Base-by-base conservation (phyloP, 2,888 invertebrate species). In the Dryocosmus kuriphilus region DNA sequence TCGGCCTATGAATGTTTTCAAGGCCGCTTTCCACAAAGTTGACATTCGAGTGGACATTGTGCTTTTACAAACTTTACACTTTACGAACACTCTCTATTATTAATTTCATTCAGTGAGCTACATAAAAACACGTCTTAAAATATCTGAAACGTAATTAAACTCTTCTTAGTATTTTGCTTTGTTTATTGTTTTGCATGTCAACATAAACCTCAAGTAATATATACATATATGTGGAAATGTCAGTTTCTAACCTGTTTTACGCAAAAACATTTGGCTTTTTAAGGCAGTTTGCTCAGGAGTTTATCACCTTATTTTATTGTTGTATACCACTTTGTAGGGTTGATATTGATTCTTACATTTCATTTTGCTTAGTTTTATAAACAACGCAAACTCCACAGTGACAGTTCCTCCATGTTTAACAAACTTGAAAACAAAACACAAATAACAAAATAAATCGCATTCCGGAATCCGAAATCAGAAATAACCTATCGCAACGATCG, bases 11-110 rank as follows among this genome's bases (percentile, higher is more conserved):
- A 97, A 97, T 35, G 97, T 97, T 84, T 93, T 93, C 75, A 96
- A 89, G 1, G 96, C 96, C 88, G 96, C 96, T 85, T 94, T 94
- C 91, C 95, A 93, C 9, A 95, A 93, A 30, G 93, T 93, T 84
- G 94, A 93, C 85, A 96, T 94, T 80, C 93, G 93, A 87, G 91
- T 92, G 83, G 91, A 92, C 94, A 93, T 94, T 87, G 74, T 85
- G 74, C 41, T 74, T 30, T 73, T 62, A 5, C 6, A 27, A 46
- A 67, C 9, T 67, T 46, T 67, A 67, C 27, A 67, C 9, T 67
- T 46, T 67, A 67, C 27, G 41, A 46, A 67, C 27, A 67, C 46
- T 67, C 19, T 46, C 16, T 19, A 67, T 46, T 27, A 67, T 46
- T 46, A 67, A 30, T 67, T 67, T 67, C 67, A 67, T 67, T 62